phyloP scores from a whole-genome alignment of 2,113 vertebrate genomes.

The Mola mola region DNA sequence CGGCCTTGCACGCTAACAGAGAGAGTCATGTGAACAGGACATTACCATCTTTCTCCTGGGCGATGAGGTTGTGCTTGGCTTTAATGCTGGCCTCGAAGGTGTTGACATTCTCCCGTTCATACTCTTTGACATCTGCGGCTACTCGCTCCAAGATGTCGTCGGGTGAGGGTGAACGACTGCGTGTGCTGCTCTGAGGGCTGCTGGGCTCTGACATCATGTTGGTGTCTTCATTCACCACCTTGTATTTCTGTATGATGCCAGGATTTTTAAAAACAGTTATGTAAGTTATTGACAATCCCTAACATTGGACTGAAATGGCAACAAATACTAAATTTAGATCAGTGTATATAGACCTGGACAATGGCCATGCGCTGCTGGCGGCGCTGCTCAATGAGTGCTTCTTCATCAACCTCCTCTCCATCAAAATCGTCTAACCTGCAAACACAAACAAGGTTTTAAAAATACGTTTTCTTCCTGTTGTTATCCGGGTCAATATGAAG shows the following conservation, averaged over 20 bases:
- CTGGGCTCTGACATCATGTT: slow-evolving; percentile 94
- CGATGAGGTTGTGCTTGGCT: slow-evolving; percentile 97
- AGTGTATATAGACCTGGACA: slow-evolving; percentile 85
- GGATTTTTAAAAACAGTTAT: background rate
- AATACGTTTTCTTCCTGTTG: too few species aligned
- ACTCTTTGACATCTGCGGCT: slow-evolving; percentile 96
- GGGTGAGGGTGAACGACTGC: slow-evolving; percentile 94
- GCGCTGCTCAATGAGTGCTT: slow-evolving; percentile 94
- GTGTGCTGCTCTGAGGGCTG: slow-evolving; percentile 94
- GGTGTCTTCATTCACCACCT: slow-evolving; percentile 89
- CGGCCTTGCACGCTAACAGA: slow-evolving; percentile 53
- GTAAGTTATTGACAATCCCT: too few species aligned
- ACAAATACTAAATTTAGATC: background rate
- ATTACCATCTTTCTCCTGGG: slow-evolving; percentile 95
- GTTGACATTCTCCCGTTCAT: slow-evolving; percentile 95
- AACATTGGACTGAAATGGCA: background rate
- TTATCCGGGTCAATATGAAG: too few species aligned
- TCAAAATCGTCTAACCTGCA: slow-evolving; percentile 94
- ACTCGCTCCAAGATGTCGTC: slow-evolving; percentile 96
- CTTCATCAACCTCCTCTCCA: slow-evolving; percentile 95
- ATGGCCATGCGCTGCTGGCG: slow-evolving; percentile 92
- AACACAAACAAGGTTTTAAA: background rate
- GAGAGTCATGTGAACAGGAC: background rate
- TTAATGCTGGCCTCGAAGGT: slow-evolving; percentile 96
- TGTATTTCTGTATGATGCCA: slow-evolving; percentile 90